These are phyloP conservation scores for Noctuana brunneofusca DNA, from an alignment of 2,888 invertebrate genomes.

Conservation along the genomic window DNA sequence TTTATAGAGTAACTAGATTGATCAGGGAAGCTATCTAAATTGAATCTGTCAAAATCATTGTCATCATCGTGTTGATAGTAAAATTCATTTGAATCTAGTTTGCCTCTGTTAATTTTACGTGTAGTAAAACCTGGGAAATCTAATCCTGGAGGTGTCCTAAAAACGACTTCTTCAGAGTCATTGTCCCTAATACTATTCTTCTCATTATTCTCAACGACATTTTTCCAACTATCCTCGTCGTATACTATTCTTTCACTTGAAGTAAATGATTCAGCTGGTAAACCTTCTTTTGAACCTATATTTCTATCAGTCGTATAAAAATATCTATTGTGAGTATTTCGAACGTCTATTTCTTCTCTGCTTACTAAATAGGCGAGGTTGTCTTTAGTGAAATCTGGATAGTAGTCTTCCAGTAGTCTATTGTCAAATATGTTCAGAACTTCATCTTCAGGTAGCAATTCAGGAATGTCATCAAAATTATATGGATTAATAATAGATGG, in stretches of 20 bases:
- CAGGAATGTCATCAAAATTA: slow-evolving; percentile 37
- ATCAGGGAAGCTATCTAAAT: slow-evolving; percentile 33
- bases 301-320: slow-evolving; percentile 55
- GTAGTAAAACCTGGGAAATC: slow-evolving; percentile 64
- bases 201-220: slow-evolving; percentile 12
- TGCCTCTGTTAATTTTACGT: slow-evolving; percentile 49
- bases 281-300: slow-evolving; percentile 36
- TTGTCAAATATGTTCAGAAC: slow-evolving; percentile 47
- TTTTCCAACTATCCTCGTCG: slow-evolving; percentile 29
- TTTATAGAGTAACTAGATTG: slow-evolving; percentile 3
- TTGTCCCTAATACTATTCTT: slow-evolving; percentile 11
- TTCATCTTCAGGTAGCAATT: slow-evolving; percentile 46
- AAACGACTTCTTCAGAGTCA: slow-evolving; percentile 44
- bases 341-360: slow-evolving; percentile 50
- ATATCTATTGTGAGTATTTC: slow-evolving; percentile 54
- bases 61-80: slow-evolving; percentile 40
- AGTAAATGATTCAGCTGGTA: slow-evolving; percentile 15
- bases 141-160: slow-evolving; percentile 54
- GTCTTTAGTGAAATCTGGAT: slow-evolving; percentile 62
- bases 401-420: slow-evolving; percentile 61
- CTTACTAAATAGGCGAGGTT: slow-evolving; percentile 48
- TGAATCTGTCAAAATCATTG: slow-evolving; percentile 34
- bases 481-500: neutral
- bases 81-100: slow-evolving; percentile 35
- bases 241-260: slow-evolving; percentile 30